Conservation (phyloP, 1,140 invertebrate species). For the Leptestheria dahalacensis region DNA sequence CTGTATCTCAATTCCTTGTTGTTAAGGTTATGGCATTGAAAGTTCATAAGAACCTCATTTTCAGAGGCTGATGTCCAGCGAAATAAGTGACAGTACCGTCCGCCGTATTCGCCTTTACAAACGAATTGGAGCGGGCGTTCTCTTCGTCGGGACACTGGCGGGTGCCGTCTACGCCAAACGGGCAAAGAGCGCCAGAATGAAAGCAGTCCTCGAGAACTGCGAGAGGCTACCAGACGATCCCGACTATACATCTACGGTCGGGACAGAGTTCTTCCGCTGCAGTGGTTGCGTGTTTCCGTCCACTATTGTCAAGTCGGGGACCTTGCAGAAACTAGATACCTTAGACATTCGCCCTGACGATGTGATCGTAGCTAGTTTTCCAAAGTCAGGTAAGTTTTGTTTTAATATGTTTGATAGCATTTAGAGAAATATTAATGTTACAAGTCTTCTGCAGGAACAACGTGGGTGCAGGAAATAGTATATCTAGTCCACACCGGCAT, state of each 20-base stretch:
- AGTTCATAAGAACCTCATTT: background rate
- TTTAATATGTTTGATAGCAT: background rate
- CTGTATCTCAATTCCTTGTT: too few relatives aligned
- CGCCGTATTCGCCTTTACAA: conserved; percentile 15
- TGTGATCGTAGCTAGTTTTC: conserved; percentile 29
- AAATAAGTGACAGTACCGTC: background rate
- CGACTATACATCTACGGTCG: conserved; percentile 14
- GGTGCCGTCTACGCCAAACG: conserved; percentile 15
- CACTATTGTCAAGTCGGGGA: conserved; percentile 20
- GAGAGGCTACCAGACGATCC: conserved; percentile 14
- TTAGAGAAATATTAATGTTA: background rate
- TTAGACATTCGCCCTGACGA: conserved; percentile 28
- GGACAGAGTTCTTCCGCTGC: conserved; percentile 17
- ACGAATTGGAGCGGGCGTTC: conserved; percentile 14
- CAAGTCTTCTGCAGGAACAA: conserved; percentile 28
- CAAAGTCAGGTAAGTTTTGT: conserved; percentile 28
- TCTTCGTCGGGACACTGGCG: conserved; percentile 17
- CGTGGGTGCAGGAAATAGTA: conserved; percentile 37
- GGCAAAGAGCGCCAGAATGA: conserved; percentile 4
- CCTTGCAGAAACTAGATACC: conserved; percentile 23
- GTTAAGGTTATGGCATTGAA: too few relatives aligned
- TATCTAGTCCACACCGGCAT: conserved; percentile 30
- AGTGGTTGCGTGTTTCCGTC: conserved; percentile 22
- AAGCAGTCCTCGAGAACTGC: conserved; percentile 16
- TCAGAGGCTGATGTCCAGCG: background rate